Percentiles rank a stretch among this genome's conserved stretches.
These are phyloP conservation scores for Odontocerum albicorne DNA, from an alignment of 2,888 invertebrate genomes.

Conservation along the genomic window DNA sequence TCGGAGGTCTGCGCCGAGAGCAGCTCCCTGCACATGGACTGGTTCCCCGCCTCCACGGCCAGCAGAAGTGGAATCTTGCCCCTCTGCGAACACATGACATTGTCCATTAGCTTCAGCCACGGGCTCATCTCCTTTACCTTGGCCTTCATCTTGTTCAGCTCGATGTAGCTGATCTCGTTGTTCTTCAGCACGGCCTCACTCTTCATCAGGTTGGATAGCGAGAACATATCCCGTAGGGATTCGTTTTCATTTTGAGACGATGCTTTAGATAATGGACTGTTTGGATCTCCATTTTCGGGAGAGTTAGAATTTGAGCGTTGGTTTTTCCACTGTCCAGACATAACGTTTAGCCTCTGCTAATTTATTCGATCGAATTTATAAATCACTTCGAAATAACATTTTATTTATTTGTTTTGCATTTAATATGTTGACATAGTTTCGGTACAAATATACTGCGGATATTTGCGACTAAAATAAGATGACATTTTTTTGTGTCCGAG, in stretches of 20 bases:
- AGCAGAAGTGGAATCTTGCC: conserved; percentile 92
- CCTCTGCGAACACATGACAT: conserved; percentile 69
- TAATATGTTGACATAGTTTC: no score
- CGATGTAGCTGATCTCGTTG: conserved; percentile 52
- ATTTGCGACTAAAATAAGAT: no score
- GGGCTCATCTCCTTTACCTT: conserved; percentile 48
- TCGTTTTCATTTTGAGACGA: conserved; percentile 2
- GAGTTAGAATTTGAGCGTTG: conserved; percentile 10
- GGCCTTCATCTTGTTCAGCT: conserved; percentile 57
- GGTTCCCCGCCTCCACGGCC: conserved; percentile 94
- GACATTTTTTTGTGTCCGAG: no score
- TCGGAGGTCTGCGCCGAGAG: conserved; percentile 84
- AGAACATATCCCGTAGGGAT: conserved; percentile 2
- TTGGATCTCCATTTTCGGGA: conserved; percentile 8
- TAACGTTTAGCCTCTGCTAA: no score
- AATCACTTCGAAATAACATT: no score
- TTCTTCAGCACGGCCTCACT: conserved; percentile 46
- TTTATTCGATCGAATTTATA: no score
- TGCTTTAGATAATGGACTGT: background rate
- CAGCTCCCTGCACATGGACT: conserved; percentile 92
- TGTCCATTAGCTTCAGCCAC: conserved; percentile 61
- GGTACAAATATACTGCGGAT: no score
- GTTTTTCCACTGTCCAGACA: no score
- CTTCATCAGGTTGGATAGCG: conserved; percentile 19
- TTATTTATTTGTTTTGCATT: no score